Evolutionary conservation across 2,113 vertebrate genomes (phyloP).

Genomic region (Pseudorhombus dupliciocellatus): DNA sequence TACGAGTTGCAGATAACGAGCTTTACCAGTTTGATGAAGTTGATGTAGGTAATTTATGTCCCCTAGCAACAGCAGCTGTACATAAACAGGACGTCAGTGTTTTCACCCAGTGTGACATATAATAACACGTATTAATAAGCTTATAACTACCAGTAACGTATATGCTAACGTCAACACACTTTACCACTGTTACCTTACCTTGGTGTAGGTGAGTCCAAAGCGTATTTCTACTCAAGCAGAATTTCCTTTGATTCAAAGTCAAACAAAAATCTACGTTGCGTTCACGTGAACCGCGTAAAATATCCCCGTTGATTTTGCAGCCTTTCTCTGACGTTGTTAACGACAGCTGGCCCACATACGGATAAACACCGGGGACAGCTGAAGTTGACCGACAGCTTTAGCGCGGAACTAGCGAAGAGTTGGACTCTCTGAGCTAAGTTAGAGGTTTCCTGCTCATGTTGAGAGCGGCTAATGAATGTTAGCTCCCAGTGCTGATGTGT

Average conservation of each 20-base stretch:
- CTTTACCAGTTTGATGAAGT: no score
- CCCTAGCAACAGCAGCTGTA: not conserved
- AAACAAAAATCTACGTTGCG: not conserved
- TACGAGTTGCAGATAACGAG: not conserved
- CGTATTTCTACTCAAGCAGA: not conserved
- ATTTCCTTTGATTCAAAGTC: not conserved
- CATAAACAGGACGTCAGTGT: not conserved
- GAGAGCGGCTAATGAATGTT: not conserved
- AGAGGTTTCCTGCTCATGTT: no score
- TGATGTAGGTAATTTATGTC: not conserved
- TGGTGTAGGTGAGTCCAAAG: not conserved
- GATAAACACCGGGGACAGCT: not conserved
- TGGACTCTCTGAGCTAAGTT: no score
- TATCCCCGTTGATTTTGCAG: not conserved
- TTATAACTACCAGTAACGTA: not conserved
- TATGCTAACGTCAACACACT: not conserved
- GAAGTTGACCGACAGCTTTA: no score
- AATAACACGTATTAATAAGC: not conserved
- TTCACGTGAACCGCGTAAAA: not conserved
- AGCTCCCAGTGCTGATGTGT: not conserved
- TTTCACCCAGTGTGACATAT: not conserved
- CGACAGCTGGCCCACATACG: not conserved
- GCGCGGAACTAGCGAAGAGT: no score
- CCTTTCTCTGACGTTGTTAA: not conserved
- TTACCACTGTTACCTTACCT: not conserved